Conservation (phyloP, 92 coral and sea anemone genomes). For the Plumapathes pennacea region DNA sequence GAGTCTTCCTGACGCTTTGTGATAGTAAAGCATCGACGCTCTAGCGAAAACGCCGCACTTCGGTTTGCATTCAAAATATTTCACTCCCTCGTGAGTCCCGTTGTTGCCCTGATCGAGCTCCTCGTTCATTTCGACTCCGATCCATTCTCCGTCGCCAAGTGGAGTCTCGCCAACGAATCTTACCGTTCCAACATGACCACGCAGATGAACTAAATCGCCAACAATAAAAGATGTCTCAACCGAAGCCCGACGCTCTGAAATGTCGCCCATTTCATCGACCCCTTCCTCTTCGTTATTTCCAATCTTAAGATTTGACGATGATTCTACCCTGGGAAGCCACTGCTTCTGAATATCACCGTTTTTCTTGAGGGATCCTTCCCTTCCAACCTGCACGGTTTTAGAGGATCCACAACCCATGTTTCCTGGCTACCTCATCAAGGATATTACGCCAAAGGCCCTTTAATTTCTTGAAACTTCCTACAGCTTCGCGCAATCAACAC, state of each 20-base stretch:
- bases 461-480: not conserved
- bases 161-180: slow-evolving; percentile 63
- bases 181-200: slow-evolving; percentile 70
- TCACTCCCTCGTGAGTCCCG: slow-evolving; percentile 48
- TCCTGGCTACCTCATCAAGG: too few species aligned
- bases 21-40: slow-evolving; percentile 41
- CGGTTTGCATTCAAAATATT: slow-evolving; percentile 60
- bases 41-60: slow-evolving; percentile 75
- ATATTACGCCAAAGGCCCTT: too few species aligned
- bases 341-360: too few species aligned
- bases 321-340: too few species aligned
- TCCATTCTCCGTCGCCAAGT: slow-evolving; percentile 74
- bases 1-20: slow-evolving; percentile 2
- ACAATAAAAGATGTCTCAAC: slow-evolving; percentile 32
- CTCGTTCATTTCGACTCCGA: slow-evolving; percentile 67
- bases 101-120: slow-evolving; percentile 66
- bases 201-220: slow-evolving; percentile 74
- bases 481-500: not conserved
- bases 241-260: too few species aligned
- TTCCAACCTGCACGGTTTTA: slow-evolving; percentile 20
- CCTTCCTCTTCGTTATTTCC: too few species aligned
- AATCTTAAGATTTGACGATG: too few species aligned
- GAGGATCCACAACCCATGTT: slow-evolving; percentile 43
- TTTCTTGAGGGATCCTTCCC: too few species aligned
- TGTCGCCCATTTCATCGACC: too few species aligned